phyloP scores from a whole-genome alignment of 2,797 vertebrate species.

The Cyclura pinguis region DNA sequence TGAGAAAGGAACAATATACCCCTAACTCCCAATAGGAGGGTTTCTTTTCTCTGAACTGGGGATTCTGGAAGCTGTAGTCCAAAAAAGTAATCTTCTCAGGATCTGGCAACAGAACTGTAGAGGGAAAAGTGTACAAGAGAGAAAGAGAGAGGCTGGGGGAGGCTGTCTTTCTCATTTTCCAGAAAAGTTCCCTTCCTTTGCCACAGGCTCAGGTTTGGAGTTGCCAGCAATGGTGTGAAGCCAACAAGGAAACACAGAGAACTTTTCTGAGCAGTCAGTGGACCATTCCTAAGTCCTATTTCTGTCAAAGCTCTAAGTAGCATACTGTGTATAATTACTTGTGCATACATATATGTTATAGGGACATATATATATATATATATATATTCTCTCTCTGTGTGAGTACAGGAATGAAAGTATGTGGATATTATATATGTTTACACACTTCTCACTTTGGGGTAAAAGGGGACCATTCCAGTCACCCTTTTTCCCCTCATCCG shows the following conservation, averaged over 20 bases:
- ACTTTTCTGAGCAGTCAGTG: not conserved
- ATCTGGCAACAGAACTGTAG: not conserved
- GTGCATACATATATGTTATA: slow-evolving; percentile 16
- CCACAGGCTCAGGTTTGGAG: not conserved
- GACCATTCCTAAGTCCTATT: slow-evolving; percentile 15
- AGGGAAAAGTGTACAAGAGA: not conserved
- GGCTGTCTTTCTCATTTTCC: no score
- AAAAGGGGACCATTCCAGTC: slow-evolving; percentile 18
- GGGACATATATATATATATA: not conserved
- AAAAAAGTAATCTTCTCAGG: no score
- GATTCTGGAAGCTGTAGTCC: no score
- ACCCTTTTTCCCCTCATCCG: slow-evolving; percentile 42
- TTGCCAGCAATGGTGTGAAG: not conserved
- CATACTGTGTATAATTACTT: slow-evolving; percentile 28
- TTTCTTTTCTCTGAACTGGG: not conserved
- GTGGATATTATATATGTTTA: slow-evolving; percentile 27
- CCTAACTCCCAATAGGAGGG: not conserved
- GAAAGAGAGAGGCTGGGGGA: not conserved
- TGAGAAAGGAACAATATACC: not conserved
- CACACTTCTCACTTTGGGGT: slow-evolving; percentile 9
- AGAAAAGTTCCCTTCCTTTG: not conserved
- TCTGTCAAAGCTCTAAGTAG: slow-evolving; percentile 36
- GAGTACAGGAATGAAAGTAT: slow-evolving; percentile 3
- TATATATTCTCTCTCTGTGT: not conserved
- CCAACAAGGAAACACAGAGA: no score